Conservation (phyloP, 1,140 invertebrate genomes). For the Gryllus bimaculatus region DNA sequence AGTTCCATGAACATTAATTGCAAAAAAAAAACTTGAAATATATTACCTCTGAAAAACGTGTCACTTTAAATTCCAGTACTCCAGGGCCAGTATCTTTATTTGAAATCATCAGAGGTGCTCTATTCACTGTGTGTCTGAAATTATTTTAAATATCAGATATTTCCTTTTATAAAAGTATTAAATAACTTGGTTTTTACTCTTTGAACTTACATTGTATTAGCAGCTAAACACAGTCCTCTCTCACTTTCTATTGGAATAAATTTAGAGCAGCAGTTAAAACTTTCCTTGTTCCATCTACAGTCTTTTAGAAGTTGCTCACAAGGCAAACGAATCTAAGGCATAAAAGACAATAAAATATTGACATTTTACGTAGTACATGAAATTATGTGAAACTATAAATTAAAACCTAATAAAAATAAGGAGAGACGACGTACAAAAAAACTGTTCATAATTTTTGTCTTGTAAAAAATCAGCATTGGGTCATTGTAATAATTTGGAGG, state of each 20-base stretch:
- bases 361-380: no score
- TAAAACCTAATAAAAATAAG: no score
- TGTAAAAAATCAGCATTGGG: no score
- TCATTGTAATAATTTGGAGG: no score
- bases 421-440: no score
- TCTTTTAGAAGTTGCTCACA: not conserved
- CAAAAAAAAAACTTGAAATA: not conserved
- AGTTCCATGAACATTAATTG: not conserved
- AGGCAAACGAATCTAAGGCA: not conserved
- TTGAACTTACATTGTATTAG: not conserved
- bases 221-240: not conserved
- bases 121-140: not conserved
- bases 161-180: not conserved
- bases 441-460: no score
- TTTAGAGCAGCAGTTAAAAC: not conserved
- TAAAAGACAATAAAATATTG: no score
- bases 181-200: not conserved
- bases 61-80: not conserved
- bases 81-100: not conserved
- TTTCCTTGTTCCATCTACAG: not conserved
- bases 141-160: not conserved
- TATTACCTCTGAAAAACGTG: not conserved
- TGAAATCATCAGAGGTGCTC: not conserved
- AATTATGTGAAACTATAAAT: no score
- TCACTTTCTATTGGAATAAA: not conserved